Conservation (phyloP, 2,113 vertebrate genomes). For the Benitochromis conjunctus region DNA sequence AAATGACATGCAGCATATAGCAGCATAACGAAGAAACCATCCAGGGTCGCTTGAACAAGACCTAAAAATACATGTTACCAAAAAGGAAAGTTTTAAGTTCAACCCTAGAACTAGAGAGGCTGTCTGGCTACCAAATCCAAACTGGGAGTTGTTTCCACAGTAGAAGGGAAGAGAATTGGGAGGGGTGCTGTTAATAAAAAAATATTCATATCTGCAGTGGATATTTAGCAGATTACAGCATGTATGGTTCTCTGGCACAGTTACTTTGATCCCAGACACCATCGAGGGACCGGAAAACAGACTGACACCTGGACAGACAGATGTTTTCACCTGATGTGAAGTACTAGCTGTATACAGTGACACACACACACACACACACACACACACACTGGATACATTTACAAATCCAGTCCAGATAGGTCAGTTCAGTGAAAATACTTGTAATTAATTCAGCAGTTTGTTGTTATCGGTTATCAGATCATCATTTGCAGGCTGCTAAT, state of each 20-base stretch:
- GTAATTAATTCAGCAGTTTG: neutral
- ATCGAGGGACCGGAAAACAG: neutral
- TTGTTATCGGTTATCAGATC: neutral
- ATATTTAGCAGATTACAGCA: neutral
- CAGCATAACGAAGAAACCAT: neutral
- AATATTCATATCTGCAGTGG: neutral
- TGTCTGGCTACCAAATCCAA: neutral
- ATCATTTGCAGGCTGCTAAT: neutral
- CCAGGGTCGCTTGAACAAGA: neutral
- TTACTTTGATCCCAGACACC: neutral
- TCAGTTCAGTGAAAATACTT: neutral
- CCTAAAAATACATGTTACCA: neutral
- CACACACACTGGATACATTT: neutral
- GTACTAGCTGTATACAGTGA: neutral
- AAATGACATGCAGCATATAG: neutral
- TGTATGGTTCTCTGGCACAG: neutral
- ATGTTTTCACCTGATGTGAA: neutral
- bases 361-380: neutral
- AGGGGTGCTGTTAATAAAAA: neutral
- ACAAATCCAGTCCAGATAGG: neutral
- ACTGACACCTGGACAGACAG: neutral
- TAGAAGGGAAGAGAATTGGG: neutral
- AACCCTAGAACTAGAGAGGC: neutral
- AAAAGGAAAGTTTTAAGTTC: accelerated
- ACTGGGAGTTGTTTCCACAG: neutral